Conservation (phyloP, 2,888 invertebrate species). For the Ditylenchus weischeri region DNA sequence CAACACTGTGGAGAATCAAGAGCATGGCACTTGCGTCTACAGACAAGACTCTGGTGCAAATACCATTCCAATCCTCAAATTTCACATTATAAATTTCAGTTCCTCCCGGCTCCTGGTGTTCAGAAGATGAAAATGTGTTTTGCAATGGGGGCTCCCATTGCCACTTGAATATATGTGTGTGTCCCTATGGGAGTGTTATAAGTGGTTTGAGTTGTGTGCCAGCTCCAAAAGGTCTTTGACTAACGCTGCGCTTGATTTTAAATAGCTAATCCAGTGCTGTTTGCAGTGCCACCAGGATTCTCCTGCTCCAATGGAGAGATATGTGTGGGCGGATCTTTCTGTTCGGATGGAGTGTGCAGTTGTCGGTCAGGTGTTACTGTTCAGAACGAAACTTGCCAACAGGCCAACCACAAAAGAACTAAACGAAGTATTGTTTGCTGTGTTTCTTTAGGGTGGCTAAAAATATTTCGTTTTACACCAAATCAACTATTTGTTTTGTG, state of each 20-base stretch:
- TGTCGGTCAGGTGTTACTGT: conserved; percentile 37
- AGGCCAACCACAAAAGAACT: not conserved
- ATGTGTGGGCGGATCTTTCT: conserved; percentile 48
- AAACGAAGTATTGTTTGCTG: conserved; percentile 1
- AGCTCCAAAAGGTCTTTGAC: conserved; percentile 31
- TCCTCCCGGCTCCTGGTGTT: conserved; percentile 45
- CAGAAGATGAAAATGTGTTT: conserved; percentile 25
- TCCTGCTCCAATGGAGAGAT: conserved; percentile 43
- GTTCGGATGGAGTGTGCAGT: conserved; percentile 38
- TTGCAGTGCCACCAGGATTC: conserved; percentile 48
- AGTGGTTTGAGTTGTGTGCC: conserved; percentile 29
- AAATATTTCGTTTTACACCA: too few relatives aligned
- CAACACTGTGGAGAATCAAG: conserved; percentile 18
- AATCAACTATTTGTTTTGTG: too few relatives aligned
- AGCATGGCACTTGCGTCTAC: conserved; percentile 17
- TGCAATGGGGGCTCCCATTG: conserved; percentile 40
- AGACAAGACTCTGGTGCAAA: conserved; percentile 4
- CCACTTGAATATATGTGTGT: conserved; percentile 35
- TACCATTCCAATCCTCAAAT: not conserved
- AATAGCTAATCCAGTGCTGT: not conserved
- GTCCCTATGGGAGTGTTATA: conserved; percentile 39
- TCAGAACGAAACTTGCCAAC: not conserved
- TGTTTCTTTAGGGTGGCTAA: not conserved
- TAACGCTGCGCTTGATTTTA: not conserved
- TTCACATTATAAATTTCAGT: conserved; percentile 28